Evolutionary conservation across 2,888 invertebrate species (phyloP), one percentile per base, ranked within the genome.

Genomic region (Eupithecia tripunctaria): DNA sequence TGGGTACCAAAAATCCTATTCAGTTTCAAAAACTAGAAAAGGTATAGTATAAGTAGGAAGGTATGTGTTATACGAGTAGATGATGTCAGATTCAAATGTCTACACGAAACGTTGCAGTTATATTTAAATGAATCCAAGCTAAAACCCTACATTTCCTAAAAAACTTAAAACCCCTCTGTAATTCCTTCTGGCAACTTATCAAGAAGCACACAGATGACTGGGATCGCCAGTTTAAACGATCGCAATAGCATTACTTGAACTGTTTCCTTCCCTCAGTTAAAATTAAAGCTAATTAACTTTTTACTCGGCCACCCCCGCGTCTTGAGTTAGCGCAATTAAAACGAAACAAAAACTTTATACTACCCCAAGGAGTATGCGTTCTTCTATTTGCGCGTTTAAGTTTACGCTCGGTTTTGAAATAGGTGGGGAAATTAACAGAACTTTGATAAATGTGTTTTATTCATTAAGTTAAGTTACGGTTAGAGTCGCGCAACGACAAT

Each of bases 211-310:
- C 63, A 64, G 62, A 56, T 66, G 64, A 62, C 69, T 27, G 60
- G 32, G 15, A 60, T 64, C 68, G 41, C 68, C 60, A 62, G 38
- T 62, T 68, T 47, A 74, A 78, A 73, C 74, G 77, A 72, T 81
- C 73, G 71, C 79, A 80, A 76, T 76, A 76, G 78, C 80, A 83
- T 83, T 80, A 80, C 79, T 84, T 84, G 83, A 85, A 71, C 68
- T 66, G 72, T 71, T 80, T 80, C 81, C 80, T 81, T 80, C 84
- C 84, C 81, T 79, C 86, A 86, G 87, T 91, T 88, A 92, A 91
- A 92, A 92, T 92, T 91, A 88, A 89, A 90, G 87, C 89, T 90
- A 91, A 91, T 91, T 91, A 91, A 90, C 90, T 91, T 92, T 91
- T 91, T 89, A 88, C 88, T 90, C 84, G 79, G 82, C 80, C 80